Evolutionary conservation across 2,797 vertebrate genomes (phyloP).

Genomic region (Argya squamiceps): DNA sequence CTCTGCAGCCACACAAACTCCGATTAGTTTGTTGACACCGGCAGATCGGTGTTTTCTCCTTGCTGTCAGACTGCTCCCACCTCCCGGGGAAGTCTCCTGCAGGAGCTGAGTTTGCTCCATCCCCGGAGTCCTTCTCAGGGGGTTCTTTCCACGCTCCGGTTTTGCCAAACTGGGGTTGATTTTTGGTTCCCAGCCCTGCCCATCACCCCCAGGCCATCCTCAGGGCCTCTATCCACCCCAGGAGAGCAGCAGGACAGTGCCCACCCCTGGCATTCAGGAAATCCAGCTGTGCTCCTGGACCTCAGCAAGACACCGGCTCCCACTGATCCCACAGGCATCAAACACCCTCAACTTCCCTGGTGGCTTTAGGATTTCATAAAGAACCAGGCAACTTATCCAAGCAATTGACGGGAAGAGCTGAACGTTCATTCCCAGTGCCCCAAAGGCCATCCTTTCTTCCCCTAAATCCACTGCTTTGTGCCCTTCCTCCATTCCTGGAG

Average conservation of each 20-base stretch:
- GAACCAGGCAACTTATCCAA: fast-evolving
- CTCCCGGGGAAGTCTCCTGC: not conserved
- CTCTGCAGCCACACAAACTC: not conserved
- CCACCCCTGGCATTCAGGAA: not conserved
- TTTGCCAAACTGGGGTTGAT: not conserved
- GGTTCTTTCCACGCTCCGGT: not conserved
- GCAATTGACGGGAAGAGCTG: not conserved
- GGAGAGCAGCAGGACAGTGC: fast-evolving
- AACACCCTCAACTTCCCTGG: fast-evolving
- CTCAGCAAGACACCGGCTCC: not conserved
- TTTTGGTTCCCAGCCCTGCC: not conserved
- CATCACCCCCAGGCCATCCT: not conserved
- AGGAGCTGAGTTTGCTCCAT: not conserved
- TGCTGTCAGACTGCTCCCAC: not conserved
- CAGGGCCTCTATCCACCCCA: not conserved
- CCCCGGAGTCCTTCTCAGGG: not conserved
- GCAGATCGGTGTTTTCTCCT: not conserved
- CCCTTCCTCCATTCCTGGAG: not conserved
- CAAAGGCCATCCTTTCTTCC: not conserved
- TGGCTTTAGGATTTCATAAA: not conserved
- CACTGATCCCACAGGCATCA: fast-evolving
- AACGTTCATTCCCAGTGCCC: not conserved
- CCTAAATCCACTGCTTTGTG: not conserved
- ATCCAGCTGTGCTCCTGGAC: not conserved
- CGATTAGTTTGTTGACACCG: not conserved